Conservation (phyloP, 2,797 vertebrate genomes). For the Coregonus ussuriensis region DNA sequence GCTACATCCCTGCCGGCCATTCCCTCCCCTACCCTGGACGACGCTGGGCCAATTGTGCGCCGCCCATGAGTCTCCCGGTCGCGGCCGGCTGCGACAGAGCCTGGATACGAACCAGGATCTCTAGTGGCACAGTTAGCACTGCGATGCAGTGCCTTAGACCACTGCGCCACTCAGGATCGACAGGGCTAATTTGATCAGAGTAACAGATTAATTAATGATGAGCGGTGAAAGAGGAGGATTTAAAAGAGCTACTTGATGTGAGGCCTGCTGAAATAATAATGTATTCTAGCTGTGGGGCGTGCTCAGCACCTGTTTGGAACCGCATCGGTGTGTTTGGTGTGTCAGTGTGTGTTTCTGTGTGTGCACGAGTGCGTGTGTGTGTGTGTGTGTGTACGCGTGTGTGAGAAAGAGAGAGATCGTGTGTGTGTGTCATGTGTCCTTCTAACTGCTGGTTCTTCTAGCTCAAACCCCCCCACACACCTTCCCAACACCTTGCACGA, state of each 20-base stretch:
- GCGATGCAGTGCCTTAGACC: no score
- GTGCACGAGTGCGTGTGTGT: constrained; percentile 1
- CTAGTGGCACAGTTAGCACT: no score
- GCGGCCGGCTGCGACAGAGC: no score
- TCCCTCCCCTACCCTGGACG: no score
- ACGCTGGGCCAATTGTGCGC: no score
- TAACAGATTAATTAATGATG: constrained; percentile 77
- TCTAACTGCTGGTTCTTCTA: constrained; percentile 29
- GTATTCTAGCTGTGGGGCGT: constrained; percentile 68
- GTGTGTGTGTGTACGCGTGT: constrained; percentile 23
- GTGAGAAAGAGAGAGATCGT: constrained; percentile 7
- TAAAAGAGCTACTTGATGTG: constrained; percentile 63
- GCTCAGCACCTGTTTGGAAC: constrained; percentile 46
- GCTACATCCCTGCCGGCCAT: no score
- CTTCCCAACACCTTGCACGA: constrained; percentile 11
- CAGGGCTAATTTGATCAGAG: constrained; percentile 74
- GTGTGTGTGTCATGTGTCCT: constrained; percentile 56
- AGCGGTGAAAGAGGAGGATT: constrained; percentile 67
- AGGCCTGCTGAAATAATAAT: constrained; percentile 67
- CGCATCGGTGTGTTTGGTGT: constrained; percentile 20
- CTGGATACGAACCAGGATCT: no score
- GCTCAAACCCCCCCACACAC: constrained; percentile 12
- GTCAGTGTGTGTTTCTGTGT: constrained; percentile 7
- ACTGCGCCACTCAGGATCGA: no score
- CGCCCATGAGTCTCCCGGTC: no score